Base-by-base conservation (phyloP, 2,888 invertebrate genomes). In the Cheilosia soror region DNA sequence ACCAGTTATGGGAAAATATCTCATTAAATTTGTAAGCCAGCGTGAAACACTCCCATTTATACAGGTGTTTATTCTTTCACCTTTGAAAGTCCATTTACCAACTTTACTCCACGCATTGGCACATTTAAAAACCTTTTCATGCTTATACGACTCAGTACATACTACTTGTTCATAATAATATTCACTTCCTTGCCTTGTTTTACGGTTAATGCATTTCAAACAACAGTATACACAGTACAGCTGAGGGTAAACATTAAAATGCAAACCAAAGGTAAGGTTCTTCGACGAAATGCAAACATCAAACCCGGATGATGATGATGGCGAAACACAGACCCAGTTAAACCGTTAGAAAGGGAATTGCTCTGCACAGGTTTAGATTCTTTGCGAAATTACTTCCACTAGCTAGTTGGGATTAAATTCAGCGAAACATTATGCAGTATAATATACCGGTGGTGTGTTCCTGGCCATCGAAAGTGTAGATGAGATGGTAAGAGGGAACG, bases 321-420 rank as follows among this genome's bases (percentile, higher is more conserved):
- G 31, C 44, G 47, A 6, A 71, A 73, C 42, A 60, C 33, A 79
- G 62, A 58, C 60, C 60, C 66, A 81, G 42, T 69, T 60, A 57
- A 47, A 55, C 37, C 44, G 68, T 66, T 65, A 57, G 1, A 25
- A 20, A 44, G 42, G 60, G 66, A 73, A 29, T 53, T 72, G 62
- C 40, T 53, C 27, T 55, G 51, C 37, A 51, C n/a, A 37, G 3
- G 42, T 20, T 42, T 25, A 13, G 25, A 49, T 44, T 63, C 40
- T 60, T 20, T 33, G 40, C 4, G 42, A 75, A 63, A 75, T 63
- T 81, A 81, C 57, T 76, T 57, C 69, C 55, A 20, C 20, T 20
- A 20, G 69, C 58, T 63, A 76, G 69, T 65, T 76, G 33, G 69
- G 62, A 81, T 65, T 81, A 65, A 71, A 76, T 81, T 75, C 58